Conservation (phyloP, 2,113 vertebrate species). For the Nipponia nippon region DNA sequence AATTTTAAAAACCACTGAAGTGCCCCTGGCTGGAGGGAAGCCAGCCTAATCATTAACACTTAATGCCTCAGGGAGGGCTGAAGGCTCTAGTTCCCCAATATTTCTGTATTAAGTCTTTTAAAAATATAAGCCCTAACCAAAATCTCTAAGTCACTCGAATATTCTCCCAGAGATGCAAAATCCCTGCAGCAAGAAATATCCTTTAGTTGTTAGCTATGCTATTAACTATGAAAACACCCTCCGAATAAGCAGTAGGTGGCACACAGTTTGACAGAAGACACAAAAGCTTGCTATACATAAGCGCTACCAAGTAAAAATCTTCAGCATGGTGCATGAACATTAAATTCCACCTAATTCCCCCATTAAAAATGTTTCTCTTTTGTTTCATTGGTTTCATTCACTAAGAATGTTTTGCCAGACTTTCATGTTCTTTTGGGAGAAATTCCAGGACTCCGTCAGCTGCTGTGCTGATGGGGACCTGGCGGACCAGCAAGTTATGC, state of each 20-base stretch:
- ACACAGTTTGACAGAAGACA: constrained; percentile 18
- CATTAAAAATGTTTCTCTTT: not conserved
- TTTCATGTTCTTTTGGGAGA: not conserved
- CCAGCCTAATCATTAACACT: constrained; percentile 41
- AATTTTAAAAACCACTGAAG: constrained; percentile 39
- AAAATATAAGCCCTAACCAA: constrained; percentile 9
- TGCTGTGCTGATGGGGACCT: not conserved
- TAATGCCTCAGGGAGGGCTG: constrained; percentile 8
- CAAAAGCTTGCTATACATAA: constrained; percentile 3
- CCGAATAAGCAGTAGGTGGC: constrained; percentile 37
- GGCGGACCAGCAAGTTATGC: not conserved
- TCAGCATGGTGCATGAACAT: not conserved
- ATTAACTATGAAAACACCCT: constrained; percentile 22
- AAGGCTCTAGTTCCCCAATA: constrained; percentile 29
- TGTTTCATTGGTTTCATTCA: constrained; percentile 7
- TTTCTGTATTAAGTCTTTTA: not conserved
- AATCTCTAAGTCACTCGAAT: not conserved
- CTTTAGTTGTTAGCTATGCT: constrained; percentile 35
- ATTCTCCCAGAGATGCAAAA: constrained; percentile 1
- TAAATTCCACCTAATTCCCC: not conserved
- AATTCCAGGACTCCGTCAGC: not conserved
- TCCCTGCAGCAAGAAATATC: constrained; percentile 9
- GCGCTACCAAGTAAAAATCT: not conserved
- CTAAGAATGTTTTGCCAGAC: not conserved
- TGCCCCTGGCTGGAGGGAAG: not conserved